Percentiles rank a stretch among this genome's conserved stretches.
phyloP scores from a whole-genome alignment of 2,113 vertebrate species.

The Cyanoramphus novaezelandiae region DNA sequence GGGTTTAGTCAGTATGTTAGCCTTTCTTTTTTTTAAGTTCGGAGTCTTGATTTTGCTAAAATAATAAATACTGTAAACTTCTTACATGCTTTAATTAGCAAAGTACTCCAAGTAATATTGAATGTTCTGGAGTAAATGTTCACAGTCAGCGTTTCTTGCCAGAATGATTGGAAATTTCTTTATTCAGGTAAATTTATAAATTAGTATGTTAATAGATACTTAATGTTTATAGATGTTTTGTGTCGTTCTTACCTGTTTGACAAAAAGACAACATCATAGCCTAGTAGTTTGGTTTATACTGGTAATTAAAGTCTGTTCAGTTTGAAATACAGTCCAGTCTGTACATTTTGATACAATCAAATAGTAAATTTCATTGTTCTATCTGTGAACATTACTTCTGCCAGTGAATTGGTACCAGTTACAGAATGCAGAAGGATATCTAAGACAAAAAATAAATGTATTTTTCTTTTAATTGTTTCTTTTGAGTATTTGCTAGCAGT shows the following conservation, averaged over 20 bases:
- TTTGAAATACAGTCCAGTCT: background rate
- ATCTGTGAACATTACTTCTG: background rate
- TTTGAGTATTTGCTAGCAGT: background rate
- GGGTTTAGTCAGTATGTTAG: background rate
- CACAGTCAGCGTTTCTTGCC: background rate
- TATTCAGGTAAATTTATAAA: background rate
- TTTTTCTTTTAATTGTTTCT: background rate
- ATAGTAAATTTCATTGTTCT: background rate
- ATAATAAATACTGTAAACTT: background rate
- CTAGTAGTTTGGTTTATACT: background rate
- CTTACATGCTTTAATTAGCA: background rate
- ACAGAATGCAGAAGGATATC: background rate
- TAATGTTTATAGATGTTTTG: background rate
- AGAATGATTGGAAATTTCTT: background rate
- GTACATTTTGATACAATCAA: background rate
- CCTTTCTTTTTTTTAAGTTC: background rate
- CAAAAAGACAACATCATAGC: background rate
- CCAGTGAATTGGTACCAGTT: background rate
- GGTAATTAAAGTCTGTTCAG: background rate
- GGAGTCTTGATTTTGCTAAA: background rate
- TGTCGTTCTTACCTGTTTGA: background rate
- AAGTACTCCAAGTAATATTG: background rate
- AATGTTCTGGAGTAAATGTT: background rate
- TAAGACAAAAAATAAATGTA: background rate
- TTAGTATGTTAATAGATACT: background rate